Base-by-base conservation (phyloP, 1,140 invertebrate genomes). In the Liolophura sinensis region DNA sequence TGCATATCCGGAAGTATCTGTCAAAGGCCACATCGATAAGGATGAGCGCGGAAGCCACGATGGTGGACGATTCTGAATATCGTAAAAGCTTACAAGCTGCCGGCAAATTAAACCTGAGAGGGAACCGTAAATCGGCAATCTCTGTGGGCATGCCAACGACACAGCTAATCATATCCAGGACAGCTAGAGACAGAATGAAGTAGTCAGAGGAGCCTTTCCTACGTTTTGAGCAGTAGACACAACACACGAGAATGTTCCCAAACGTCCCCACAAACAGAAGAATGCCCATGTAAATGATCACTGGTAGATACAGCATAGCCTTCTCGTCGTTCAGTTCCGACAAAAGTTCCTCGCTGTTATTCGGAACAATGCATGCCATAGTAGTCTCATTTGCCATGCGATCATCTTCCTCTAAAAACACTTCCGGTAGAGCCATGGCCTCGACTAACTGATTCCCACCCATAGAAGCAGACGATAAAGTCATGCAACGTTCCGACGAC, bases 101-200 rank as follows among this genome's bases (percentile, higher is more conserved):
- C 1, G 78, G 74, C 15, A 74, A 73, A 57, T 79, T 72, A 69
- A 81, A 81, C 68, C 77, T 76, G 65, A 78, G 79, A 12, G 79
- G 79, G 64, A 73, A 76, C 31, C 78, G 54, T 22, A 81, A 74
- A 65, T 81, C 79, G 20, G 75, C 73, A 20, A 81, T 77, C 64
- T 81, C 79, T 20, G 79, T 81, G 47, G 79, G 79, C 67, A 81
- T 76, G 16, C 79, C 79, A 27, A 81, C 70, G 11, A 78, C 49
- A 60, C 79, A 81, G n/a, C 73, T 79, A 55, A 81, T 67, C 24
- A 81, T 73, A 70, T 81, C 79, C 60, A 81, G 73, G 50, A 73
- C 61, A 40, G 79, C 78, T n/a, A 81, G 68, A 6, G 75, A 72
- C 22, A 81, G 60, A 31, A 81, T 81, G 67, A 81, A 81, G 66